These are phyloP conservation scores for Lepus timidus DNA, from an alignment of 2,113 vertebrate species.

Conservation along the genomic window DNA sequence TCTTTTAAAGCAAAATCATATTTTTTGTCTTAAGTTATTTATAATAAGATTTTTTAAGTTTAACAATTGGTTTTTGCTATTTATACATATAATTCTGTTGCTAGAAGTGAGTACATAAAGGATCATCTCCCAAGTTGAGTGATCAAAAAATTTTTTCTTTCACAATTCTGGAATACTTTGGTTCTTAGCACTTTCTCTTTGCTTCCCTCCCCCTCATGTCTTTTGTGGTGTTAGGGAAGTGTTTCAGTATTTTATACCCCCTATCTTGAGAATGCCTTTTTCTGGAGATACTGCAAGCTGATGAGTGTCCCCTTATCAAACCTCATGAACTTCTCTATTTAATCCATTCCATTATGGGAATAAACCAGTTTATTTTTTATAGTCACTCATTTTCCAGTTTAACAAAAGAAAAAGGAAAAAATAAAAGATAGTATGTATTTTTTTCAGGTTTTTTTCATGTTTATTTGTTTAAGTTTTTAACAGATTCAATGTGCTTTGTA, in stretches of 20 bases:
- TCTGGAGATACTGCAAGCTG: background rate
- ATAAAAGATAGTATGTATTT: background rate
- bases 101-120: background rate
- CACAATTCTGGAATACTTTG: background rate
- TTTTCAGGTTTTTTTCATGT: background rate
- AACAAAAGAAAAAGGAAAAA: background rate
- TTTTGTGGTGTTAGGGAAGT: background rate
- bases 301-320: background rate
- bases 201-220: too few species aligned
- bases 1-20: conserved; percentile 30
- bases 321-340: background rate
- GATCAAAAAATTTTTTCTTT: conserved; percentile 3
- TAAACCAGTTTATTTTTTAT: background rate
- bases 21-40: background rate
- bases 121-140: background rate
- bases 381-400: background rate
- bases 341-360: background rate
- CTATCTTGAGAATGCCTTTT: background rate
- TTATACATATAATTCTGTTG: background rate
- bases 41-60: background rate
- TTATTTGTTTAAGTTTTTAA: too few species aligned
- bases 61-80: background rate
- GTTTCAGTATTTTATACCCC: too few species aligned
- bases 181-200: background rate
- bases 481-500: too few species aligned